These are phyloP conservation scores for Columbina picui DNA, from an alignment of 2,113 vertebrate genomes.

Conservation along the genomic window DNA sequence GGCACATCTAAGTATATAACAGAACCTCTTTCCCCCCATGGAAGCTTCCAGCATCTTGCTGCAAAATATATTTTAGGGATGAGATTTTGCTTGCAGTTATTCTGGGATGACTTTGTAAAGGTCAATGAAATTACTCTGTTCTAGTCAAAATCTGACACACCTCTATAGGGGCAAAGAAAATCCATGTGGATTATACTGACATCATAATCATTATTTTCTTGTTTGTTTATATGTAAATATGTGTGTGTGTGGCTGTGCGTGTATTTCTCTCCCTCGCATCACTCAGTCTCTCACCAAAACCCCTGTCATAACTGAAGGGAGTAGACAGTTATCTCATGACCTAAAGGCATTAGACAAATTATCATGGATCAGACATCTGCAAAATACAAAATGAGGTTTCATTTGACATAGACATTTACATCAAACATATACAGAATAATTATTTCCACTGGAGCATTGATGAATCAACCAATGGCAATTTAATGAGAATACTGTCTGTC, in stretches of 20 bases:
- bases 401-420: constrained; percentile 71
- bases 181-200: background rate
- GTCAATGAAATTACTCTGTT: background rate
- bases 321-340: constrained; percentile 42
- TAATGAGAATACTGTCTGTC: constrained; percentile 71
- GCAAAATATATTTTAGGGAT: background rate
- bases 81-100: background rate
- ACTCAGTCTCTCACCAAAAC: background rate
- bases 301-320: constrained; percentile 25
- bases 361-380: constrained; percentile 46
- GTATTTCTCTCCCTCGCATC: background rate
- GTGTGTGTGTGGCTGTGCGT: background rate
- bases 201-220: background rate
- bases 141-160: background rate
- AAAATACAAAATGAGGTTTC: constrained; percentile 68
- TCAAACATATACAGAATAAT: constrained; percentile 73
- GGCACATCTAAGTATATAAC: background rate
- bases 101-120: constrained; percentile 24
- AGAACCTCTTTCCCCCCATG: background rate
- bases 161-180: background rate
- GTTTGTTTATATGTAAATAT: background rate
- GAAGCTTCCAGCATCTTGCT: background rate
- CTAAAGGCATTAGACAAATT: constrained; percentile 57
- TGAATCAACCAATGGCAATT: constrained; percentile 68
- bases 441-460: constrained; percentile 65